Evolutionary conservation across 2,888 invertebrate genomes (phyloP).

Genomic region (Flexamia atlantica): DNA sequence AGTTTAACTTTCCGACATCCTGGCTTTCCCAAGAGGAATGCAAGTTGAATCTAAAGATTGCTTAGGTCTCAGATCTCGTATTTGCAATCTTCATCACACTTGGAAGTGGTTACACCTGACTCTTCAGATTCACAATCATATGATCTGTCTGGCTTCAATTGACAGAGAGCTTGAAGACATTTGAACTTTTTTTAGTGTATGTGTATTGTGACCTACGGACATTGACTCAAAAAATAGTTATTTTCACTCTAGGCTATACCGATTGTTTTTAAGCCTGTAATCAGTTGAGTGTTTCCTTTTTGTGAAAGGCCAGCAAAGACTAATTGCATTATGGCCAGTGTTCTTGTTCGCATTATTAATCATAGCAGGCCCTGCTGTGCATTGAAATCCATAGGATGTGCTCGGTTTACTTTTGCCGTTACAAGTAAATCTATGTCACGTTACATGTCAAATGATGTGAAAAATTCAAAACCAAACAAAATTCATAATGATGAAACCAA

Average conservation of each 20-base stretch:
- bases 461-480: constrained; percentile 10
- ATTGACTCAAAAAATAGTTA: constrained; percentile 54
- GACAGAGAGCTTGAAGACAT: constrained; percentile 62
- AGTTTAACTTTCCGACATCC: constrained; percentile 27
- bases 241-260: not conserved
- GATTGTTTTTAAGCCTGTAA: not conserved
- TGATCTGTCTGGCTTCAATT: constrained; percentile 77
- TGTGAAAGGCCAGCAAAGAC: constrained; percentile 2
- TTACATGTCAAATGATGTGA: not conserved
- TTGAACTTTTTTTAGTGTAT: constrained; percentile 24
- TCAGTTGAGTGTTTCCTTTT: constrained; percentile 25
- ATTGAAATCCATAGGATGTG: constrained; percentile 47
- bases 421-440: constrained; percentile 18
- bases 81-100: constrained; percentile 90
- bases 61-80: constrained; percentile 93
- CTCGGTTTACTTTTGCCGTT: constrained; percentile 32
- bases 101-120: constrained; percentile 98
- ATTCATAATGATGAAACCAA: constrained; percentile 60
- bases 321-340: constrained; percentile 30
- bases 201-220: constrained; percentile 45
- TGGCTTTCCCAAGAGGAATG: constrained; percentile 74
- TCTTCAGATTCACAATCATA: constrained; percentile 91
- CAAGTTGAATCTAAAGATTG: constrained; percentile 85
- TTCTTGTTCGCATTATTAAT: constrained; percentile 28
- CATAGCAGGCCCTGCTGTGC: constrained; percentile 33